Conservation (phyloP, 2,113 vertebrate species). For the Tyto alba region DNA sequence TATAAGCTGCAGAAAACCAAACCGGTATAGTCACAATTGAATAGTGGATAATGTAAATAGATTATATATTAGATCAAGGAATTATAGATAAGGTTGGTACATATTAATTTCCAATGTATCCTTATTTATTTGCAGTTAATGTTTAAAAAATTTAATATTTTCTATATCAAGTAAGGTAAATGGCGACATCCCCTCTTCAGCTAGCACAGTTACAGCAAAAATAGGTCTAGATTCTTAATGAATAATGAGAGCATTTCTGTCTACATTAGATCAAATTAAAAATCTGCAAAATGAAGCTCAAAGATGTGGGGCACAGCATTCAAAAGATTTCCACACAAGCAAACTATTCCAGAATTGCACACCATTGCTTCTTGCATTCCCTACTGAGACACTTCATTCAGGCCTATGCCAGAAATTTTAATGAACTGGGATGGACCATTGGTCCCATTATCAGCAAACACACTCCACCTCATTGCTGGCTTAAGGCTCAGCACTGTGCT, state of each 20-base stretch:
- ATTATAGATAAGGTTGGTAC: background rate
- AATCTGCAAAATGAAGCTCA: background rate
- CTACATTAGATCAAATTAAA: background rate
- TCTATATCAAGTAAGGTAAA: background rate
- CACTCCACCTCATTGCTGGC: background rate
- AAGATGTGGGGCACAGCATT: background rate
- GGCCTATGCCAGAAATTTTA: background rate
- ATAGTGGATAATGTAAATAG: background rate
- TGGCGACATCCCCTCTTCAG: background rate
- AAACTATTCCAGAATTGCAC: background rate
- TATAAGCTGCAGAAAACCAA: conserved; percentile 78
- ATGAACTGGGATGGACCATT: background rate
- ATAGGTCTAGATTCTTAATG: background rate
- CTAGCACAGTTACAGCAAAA: background rate
- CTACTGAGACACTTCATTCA: background rate
- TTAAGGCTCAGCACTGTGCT: background rate
- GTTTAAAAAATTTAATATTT: background rate
- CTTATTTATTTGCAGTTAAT: background rate
- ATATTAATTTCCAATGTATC: background rate
- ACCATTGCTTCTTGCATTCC: background rate
- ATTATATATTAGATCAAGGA: background rate
- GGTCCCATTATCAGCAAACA: background rate
- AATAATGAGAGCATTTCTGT: background rate
- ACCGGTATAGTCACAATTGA: background rate
- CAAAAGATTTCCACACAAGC: background rate